Evolutionary conservation across 2,888 invertebrate genomes (phyloP), one percentile per base, ranked within the genome.

Genomic region (Sarcophaga carnaria): DNA sequence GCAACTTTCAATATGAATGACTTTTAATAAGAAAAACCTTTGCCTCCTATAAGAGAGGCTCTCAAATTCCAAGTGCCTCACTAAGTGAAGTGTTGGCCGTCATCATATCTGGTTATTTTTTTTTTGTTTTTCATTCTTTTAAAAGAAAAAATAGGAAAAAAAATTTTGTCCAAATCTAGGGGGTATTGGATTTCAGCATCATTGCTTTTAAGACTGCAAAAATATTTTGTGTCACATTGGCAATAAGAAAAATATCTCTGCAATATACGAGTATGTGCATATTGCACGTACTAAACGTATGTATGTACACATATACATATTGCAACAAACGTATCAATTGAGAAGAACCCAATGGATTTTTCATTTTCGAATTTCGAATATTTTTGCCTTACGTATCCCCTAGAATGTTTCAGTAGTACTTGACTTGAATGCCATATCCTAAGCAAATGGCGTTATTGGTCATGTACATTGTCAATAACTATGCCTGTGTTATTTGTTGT

Each of bases 171-270:
- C 54, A 54, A 54, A 82, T 87, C 87, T 87, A 84, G 63, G 49
- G 81, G 84, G 84, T 87, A 87, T 87, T 84, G 79, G 87, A 84
- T 87, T 87, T 87, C 87, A 84, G 66, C 84, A 87, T 87, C 80
- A 85, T 80, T 80, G 76, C 67, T 80, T 80, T 63, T 77, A 59
- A 62, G 69, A 85, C 76, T 76, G 71, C 66, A 76, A 60, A 83
- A 72, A 54, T 49, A 54, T 54, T 54, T 54, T 54, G 54, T 54
- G 54, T 54, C 54, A 54, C 12, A 54, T 54, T 14, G 54, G 20
- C 45, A 37, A 12, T 54, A 62, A 37, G 77, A 83, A 74, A 64
- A 71, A 80, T 66, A 71, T 75, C 70, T 84, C 76, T 80, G 84
- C 71, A 85, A 70, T 80, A 80, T 85, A 22, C 22, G 22, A 22